Conservation (phyloP, 2,113 vertebrate genomes). For the Odobenus rosmarus region DNA sequence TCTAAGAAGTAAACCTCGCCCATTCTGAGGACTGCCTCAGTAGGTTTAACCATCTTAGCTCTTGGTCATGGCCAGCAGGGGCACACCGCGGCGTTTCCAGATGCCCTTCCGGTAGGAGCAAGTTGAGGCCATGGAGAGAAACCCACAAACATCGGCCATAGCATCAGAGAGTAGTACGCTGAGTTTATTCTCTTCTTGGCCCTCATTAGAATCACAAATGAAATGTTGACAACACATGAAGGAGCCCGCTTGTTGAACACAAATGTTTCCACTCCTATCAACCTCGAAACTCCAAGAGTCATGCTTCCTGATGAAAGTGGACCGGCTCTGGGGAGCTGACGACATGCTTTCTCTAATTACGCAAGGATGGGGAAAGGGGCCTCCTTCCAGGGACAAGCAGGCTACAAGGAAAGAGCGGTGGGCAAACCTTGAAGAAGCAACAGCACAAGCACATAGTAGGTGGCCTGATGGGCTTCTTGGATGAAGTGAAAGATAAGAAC, state of each 20-base stretch:
- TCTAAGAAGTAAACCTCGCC: background rate
- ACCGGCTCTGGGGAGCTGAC: slow-evolving; percentile 69
- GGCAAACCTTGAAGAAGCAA: background rate
- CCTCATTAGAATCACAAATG: slow-evolving; percentile 71
- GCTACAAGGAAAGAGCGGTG: background rate
- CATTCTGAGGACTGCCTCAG: background rate
- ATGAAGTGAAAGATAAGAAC: background rate
- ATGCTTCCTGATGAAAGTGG: slow-evolving; percentile 63
- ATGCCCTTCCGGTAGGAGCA: background rate
- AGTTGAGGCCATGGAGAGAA: background rate
- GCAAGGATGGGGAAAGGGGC: background rate
- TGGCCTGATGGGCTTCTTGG: background rate
- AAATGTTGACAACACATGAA: slow-evolving; percentile 73
- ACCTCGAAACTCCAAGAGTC: slow-evolving; percentile 69
- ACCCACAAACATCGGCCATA: slow-evolving; percentile 42
- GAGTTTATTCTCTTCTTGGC: slow-evolving; percentile 64
- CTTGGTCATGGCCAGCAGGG: background rate
- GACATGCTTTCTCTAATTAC: slow-evolving; percentile 54
- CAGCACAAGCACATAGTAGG: background rate
- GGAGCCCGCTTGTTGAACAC: slow-evolving; percentile 70
- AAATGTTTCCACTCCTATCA: slow-evolving; percentile 76
- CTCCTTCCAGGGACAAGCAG: background rate
- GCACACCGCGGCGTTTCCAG: background rate
- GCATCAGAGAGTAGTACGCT: background rate
- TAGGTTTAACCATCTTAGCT: background rate